Conservation (phyloP, 2,797 vertebrate species). For the Orestias chungarensis region DNA sequence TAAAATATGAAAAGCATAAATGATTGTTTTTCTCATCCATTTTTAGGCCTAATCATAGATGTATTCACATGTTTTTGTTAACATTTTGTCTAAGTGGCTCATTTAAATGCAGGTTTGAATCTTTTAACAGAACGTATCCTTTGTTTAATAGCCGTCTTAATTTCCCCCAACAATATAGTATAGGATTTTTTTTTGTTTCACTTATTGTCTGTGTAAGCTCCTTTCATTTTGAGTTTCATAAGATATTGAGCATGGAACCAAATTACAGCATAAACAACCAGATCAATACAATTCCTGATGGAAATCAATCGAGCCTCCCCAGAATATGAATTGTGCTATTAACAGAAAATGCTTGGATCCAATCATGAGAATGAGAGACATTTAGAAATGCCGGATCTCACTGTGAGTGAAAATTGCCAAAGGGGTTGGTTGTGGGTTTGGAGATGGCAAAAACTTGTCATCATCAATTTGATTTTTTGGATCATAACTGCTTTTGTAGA, state of each 20-base stretch:
- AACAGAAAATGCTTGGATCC: conserved; percentile 33
- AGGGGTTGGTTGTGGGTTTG: conserved; percentile 22
- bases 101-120: neutral
- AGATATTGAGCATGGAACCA: conserved; percentile 19
- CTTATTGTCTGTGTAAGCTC: conserved; percentile 14
- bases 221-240: conserved; percentile 28
- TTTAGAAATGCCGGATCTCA: conserved; percentile 17
- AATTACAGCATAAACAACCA: conserved; percentile 40
- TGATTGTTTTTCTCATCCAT: neutral
- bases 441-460: conserved; percentile 5
- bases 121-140: neutral
- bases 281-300: conserved; percentile 25
- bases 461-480: conserved; percentile 24
- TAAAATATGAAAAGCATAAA: neutral
- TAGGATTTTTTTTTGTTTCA: conserved; percentile 14
- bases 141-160: neutral
- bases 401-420: conserved; percentile 8
- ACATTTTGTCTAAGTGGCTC: neutral
- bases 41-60: neutral
- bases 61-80: neutral
- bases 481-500: conserved; percentile 30
- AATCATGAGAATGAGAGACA: conserved; percentile 16
- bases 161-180: conserved; percentile 5
- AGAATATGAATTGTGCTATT: conserved; percentile 30
- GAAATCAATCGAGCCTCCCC: conserved; percentile 25